Conservation (phyloP, 2,888 invertebrate species). For the Linnaemya tessellans region DNA sequence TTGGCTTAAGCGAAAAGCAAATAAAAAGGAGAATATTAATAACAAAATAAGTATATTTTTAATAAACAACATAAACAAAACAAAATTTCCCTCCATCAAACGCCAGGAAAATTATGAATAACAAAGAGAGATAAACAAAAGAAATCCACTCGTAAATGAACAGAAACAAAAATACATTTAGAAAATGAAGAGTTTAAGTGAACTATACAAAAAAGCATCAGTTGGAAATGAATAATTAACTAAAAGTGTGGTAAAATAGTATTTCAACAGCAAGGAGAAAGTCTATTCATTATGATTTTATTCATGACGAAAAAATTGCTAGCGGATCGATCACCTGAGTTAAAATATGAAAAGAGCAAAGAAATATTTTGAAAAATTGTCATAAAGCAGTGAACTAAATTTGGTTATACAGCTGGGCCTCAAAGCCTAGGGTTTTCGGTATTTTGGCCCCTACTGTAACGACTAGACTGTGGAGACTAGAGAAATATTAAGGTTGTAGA, state of each 20-base stretch:
- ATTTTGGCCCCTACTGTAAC: no score
- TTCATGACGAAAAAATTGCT: no score
- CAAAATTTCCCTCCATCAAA: not conserved
- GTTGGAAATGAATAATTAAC: not conserved
- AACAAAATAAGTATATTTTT: constrained; percentile 66
- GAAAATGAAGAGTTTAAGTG: not conserved
- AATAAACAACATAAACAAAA: constrained; percentile 49
- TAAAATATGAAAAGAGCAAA: no score
- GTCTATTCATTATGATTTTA: not conserved
- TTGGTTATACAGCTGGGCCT: no score
- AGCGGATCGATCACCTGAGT: no score
- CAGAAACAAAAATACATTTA: constrained; percentile 14
- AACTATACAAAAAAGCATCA: not conserved
- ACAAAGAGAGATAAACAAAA: not conserved
- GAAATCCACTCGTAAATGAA: no score
- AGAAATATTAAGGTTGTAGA: no score
- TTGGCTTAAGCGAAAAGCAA: constrained; percentile 70
- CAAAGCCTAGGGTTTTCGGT: no score
- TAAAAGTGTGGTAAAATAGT: not conserved
- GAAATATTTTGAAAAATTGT: no score
- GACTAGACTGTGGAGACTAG: no score
- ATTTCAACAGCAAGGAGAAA: not conserved
- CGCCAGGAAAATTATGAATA: not conserved
- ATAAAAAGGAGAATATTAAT: constrained; percentile 47
- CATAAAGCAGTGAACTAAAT: no score